Percentiles rank a stretch among this genome's conserved stretches.
phyloP scores from a whole-genome alignment of 2,888 invertebrate species.

The Melieria crassipennis region DNA sequence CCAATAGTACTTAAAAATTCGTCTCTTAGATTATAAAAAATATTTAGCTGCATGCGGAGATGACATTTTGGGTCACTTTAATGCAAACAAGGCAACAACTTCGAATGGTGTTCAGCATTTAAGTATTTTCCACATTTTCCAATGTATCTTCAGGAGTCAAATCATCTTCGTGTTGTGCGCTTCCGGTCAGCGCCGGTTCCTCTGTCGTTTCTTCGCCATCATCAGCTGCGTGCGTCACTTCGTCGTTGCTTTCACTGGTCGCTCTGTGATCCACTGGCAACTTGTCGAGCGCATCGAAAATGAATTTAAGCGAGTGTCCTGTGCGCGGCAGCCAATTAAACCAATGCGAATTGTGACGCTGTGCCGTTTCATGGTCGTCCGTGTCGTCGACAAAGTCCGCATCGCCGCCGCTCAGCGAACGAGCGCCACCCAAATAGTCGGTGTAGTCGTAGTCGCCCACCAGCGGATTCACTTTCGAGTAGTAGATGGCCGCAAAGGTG shows the following conservation, averaged over 20 bases:
- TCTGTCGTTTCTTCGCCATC: neutral
- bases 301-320: slow-evolving; percentile 61
- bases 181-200: neutral
- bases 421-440: slow-evolving; percentile 75
- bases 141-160: neutral
- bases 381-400: slow-evolving; percentile 59
- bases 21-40: no score
- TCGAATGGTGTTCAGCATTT: no score
- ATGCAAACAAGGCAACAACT: no score
- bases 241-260: slow-evolving; percentile 10
- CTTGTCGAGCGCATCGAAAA: slow-evolving; percentile 65
- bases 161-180: neutral
- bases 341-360: slow-evolving; percentile 36
- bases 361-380: slow-evolving; percentile 32
- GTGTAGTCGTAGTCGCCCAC: slow-evolving; percentile 82
- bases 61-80: no score
- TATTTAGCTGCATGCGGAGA: no score
- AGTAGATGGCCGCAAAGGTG: slow-evolving; percentile 86
- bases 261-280: slow-evolving; percentile 51
- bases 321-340: slow-evolving; percentile 56
- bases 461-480: slow-evolving; percentile 86
- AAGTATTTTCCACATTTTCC: neutral
- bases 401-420: slow-evolving; percentile 69
- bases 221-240: neutral
- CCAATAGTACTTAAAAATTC: no score